Base-by-base conservation (phyloP, 2,797 vertebrate species). In the Enteromius radiatus region DNA sequence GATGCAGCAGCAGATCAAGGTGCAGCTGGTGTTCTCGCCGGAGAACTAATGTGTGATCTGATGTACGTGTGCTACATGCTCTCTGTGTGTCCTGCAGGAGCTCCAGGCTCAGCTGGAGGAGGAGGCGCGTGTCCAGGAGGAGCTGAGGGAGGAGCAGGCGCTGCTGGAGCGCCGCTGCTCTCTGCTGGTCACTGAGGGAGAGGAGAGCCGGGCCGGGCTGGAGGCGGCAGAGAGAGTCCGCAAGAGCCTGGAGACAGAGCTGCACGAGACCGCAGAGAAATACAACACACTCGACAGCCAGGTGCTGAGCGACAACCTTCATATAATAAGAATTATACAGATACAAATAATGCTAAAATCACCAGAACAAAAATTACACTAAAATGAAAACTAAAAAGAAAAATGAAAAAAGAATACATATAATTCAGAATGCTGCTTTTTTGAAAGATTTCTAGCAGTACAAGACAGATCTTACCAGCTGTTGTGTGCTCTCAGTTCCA, bases 1-100 rank as follows among this genome's bases (percentile, higher is more conserved):
- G 90, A 90, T 90, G 88, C 95, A 96, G 89, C 95, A 95, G 81
- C 95, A 96, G 90, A 92, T 94, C 4, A 96, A 96, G 94, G 95
- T 96, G 26, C 59, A 15, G 4, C 63, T n/a, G 6, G 1, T 2
- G 14, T 47, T 56, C 1, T 9, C 3, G 26, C 26, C 6, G 59
- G 54, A 73, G 17, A 12, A 43, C n/a, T n/a, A 11, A 17, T 26
- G 14, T 11, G n/a, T 61, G 11, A 11, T 19, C 41, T 43, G 41
- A 21, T 11, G 52, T 56, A 5, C 7, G 23, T 28, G 56, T 28
- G 56, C 1, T 59, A 26, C 23, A 26, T 14, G 56, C 23, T 59
- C 11, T 19, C 8, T 33, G 4, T 67, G n/a, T 59, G n/a, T 82
- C 41, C 63, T 70, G 3, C 88, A 96, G 95, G 95, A 96, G 75